Percentiles rank a stretch among this genome's conserved stretches.
Evolutionary conservation across 2,797 vertebrate species (phyloP).

Genomic region (Apodemus agrarius): DNA sequence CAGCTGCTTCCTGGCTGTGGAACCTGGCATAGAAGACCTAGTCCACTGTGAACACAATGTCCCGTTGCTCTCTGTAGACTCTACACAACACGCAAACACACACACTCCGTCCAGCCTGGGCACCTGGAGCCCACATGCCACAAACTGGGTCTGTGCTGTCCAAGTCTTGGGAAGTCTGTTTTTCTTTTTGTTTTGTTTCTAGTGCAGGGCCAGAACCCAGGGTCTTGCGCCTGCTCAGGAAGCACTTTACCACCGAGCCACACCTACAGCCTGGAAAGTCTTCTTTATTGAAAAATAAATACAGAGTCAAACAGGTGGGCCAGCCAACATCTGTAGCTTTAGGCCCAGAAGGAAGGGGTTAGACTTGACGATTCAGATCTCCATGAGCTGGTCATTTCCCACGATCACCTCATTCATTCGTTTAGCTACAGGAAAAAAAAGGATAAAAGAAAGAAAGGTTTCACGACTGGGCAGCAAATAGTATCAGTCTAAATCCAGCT

Average conservation of each 20-base stretch:
- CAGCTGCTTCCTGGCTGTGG: background rate
- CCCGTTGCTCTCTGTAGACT: background rate
- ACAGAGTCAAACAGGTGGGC: constrained; percentile 82
- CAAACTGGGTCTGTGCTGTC: background rate
- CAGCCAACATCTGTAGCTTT: constrained; percentile 80
- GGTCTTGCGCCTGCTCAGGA: background rate
- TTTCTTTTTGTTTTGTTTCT: background rate
- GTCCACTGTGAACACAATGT: background rate
- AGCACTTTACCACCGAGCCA: background rate
- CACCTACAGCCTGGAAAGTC: constrained; percentile 46
- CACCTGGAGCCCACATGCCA: background rate
- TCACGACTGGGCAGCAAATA: constrained; percentile 63
- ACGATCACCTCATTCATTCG: constrained; percentile 98
- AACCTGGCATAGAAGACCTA: background rate
- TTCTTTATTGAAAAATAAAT: constrained; percentile 90
- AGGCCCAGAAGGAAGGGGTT: constrained; percentile 57
- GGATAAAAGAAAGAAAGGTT: constrained; percentile 41
- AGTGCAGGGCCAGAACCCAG: background rate
- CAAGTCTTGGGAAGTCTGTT: constrained; percentile 38
- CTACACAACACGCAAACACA: background rate
- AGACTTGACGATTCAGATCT: constrained; percentile 90
- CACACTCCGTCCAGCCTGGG: no score
- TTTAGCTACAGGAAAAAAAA: constrained; percentile 91
- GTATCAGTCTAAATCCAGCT: constrained; percentile 80
- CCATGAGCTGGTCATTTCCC: constrained; percentile 98